Evolutionary conservation across 1,140 invertebrate genomes (phyloP).

Genomic region (Zaprionus kolodkinae): DNA sequence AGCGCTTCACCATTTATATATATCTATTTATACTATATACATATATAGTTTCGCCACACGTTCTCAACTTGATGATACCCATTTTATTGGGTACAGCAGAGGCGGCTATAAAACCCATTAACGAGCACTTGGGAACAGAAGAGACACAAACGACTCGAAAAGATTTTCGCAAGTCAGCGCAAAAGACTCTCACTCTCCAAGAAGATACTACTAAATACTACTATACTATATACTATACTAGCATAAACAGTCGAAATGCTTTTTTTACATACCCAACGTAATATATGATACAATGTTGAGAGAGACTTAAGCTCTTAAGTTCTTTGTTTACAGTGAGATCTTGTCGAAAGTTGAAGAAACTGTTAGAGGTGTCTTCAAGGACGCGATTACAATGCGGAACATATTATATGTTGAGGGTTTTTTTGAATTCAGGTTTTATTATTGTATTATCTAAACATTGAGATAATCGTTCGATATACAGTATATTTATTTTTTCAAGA

Average conservation of each 20-base stretch:
- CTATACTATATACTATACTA: too few species aligned
- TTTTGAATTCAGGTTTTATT: conserved; percentile 1
- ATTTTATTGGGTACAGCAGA: neutral
- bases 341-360: neutral
- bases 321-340: conserved; percentile 1
- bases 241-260: neutral
- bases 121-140: conserved; percentile 18
- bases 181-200: neutral
- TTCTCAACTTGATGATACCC: neutral
- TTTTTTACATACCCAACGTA: neutral
- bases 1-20: neutral
- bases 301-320: neutral
- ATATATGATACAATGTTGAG: neutral
- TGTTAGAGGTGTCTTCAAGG: conserved; percentile 29
- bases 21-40: neutral
- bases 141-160: neutral
- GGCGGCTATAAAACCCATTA: conserved; percentile 22
- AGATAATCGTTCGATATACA: conserved; percentile 14
- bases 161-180: conserved; percentile 34
- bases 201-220: too few species aligned
- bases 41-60: neutral
- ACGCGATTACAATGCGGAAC: neutral
- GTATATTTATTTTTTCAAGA: neutral
- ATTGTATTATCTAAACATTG: conserved; percentile 1
- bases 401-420: too few species aligned